phyloP scores from a whole-genome alignment of 2,888 invertebrate species.

The Pocota personata region DNA sequence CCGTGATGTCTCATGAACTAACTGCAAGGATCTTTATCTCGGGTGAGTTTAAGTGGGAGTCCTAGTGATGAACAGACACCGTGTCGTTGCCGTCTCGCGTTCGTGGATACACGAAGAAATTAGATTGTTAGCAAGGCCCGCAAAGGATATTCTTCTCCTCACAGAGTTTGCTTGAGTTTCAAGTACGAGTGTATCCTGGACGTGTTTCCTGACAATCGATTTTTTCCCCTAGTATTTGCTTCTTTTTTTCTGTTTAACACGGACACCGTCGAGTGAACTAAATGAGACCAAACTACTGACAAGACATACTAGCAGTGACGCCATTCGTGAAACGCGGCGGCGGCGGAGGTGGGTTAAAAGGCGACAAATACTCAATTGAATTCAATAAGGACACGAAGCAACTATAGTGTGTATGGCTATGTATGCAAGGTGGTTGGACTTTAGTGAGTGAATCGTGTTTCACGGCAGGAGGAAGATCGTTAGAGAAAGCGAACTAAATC shows the following conservation, averaged over 20 bases:
- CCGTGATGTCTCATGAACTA: conserved; percentile 51
- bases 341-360: conserved; percentile 39
- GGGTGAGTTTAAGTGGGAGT: not conserved
- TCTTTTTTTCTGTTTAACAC: conserved; percentile 41
- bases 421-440: conserved; percentile 36
- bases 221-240: not conserved
- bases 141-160: conserved; percentile 29
- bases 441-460: conserved; percentile 57
- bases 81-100: conserved; percentile 41
- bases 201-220: conserved; percentile 54
- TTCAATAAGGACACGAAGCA: conserved; percentile 55
- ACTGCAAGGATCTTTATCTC: conserved; percentile 31
- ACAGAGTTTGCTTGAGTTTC: conserved; percentile 40
- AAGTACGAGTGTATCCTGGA: conserved; percentile 36
- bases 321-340: conserved; percentile 33
- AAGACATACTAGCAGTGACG: conserved; percentile 43
- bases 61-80: conserved; percentile 1
- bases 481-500: conserved; percentile 72
- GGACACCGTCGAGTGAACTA: conserved; percentile 40
- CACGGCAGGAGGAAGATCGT: conserved; percentile 64
- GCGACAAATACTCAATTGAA: conserved; percentile 70
- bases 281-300: conserved; percentile 65
- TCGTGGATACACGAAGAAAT: conserved; percentile 62
- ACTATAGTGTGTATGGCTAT: conserved; percentile 2
- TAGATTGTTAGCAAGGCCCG: conserved; percentile 64